Conservation (phyloP, 2,888 invertebrate species). For the Drosophila anceps region DNA sequence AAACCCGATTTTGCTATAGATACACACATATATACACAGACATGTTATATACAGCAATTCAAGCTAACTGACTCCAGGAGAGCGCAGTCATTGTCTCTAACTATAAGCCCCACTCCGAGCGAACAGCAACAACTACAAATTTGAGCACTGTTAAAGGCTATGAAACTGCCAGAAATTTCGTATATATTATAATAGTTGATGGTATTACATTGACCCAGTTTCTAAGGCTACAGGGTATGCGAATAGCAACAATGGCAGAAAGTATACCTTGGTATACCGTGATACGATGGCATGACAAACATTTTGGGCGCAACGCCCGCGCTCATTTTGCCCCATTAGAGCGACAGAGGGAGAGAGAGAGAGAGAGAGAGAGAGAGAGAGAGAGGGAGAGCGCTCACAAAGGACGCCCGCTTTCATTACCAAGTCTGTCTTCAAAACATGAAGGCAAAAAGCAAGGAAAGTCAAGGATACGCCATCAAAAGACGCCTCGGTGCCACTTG, state of each 20-base stretch:
- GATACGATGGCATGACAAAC: constrained; percentile 64
- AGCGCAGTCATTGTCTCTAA: not conserved
- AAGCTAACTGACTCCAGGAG: not conserved
- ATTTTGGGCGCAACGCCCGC: constrained; percentile 78
- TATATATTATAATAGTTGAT: constrained; percentile 10
- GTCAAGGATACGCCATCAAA: constrained; percentile 76
- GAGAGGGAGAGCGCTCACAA: constrained; percentile 36
- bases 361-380: not conserved
- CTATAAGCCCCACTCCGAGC: not conserved
- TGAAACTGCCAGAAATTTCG: not conserved
- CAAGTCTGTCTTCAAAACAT: constrained; percentile 65
- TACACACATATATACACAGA: not conserved
- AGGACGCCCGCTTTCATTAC: constrained; percentile 78
- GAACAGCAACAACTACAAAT: not conserved
- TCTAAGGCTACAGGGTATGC: constrained; percentile 33
- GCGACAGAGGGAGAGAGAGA: constrained; percentile 4
- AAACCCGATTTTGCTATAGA: too few relatives aligned
- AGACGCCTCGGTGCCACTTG: constrained; percentile 60
- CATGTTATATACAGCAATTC: not conserved
- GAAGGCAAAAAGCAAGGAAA: constrained; percentile 72
- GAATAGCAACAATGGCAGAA: constrained; percentile 24
- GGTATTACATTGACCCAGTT: constrained; percentile 2
- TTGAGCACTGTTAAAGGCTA: not conserved
- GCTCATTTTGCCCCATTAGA: constrained; percentile 43
- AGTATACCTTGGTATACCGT: constrained; percentile 42